Base-by-base conservation (phyloP, 2,888 invertebrate genomes). In the Cryptus armator region DNA sequence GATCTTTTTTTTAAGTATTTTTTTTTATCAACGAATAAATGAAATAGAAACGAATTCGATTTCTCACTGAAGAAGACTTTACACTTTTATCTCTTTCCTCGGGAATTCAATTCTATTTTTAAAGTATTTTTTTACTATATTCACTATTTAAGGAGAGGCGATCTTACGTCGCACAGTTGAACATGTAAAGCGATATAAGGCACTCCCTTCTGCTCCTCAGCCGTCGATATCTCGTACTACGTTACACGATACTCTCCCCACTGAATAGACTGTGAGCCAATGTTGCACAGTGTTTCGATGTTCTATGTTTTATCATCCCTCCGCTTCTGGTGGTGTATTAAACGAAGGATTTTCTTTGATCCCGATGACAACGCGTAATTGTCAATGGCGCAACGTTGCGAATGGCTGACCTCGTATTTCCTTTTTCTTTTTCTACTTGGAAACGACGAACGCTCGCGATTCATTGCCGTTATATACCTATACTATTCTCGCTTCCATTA, bases 341-440 rank as follows among this genome's bases (percentile, higher is more conserved):
- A 70, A 71, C 16, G 37, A 56, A 66, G 62, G 12, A 29, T 68
- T 71, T 56, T 53, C 76, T 77, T 71, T 56, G 71, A 66, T 19
- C 12, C 44, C 59, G n/a, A 53, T 16, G 72, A 77, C 64, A 44
- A 75, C 32, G 32, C 64, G 70, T 72, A 79, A 81, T 81, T 85
- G 75, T 70, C 70, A 71, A 75, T 75, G 24, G 56, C 53, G 44
- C 10, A 12, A 43, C 37, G 24, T 37, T 14, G 44, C 66, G 74
- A 70, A 16, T 7, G 70, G 64, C 81, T 44, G 74, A 75, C 81
- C 78, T 78, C 75, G 43, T 48, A 70, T 64, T 81, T 72, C 53
- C 81, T 46, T 10, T 43, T 76, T 83, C 43, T 46, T 10, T 43
- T 19, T 59, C 14, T 62, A 29, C 37, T 64, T 48, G 32, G 2